phyloP scores from a whole-genome alignment of 1,140 invertebrate genomes.

The Pseudoatta argentina region DNA sequence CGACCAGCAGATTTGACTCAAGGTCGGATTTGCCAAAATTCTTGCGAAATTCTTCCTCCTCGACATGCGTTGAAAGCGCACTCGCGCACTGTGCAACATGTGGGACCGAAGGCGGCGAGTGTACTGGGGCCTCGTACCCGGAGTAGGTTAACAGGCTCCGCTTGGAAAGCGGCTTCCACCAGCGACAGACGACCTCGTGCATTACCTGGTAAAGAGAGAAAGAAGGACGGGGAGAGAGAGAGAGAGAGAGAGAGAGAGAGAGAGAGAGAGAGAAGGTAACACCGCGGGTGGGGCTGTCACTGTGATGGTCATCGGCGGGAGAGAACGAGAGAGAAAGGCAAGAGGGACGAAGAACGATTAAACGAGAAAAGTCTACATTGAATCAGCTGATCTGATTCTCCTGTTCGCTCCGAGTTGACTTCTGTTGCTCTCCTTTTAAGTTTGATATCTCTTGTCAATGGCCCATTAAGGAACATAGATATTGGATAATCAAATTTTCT shows the following conservation, averaged over 20 bases:
- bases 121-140: conserved; percentile 74
- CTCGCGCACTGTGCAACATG: conserved; percentile 37
- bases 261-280: conserved; percentile 63
- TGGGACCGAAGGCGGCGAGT: conserved; percentile 49
- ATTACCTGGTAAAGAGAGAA: background rate
- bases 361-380: conserved; percentile 15
- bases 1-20: conserved; percentile 27
- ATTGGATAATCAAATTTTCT: background rate
- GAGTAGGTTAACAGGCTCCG: conserved; percentile 85
- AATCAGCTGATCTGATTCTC: conserved; percentile 62
- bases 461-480: background rate
- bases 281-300: conserved; percentile 40
- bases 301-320: conserved; percentile 26
- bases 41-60: background rate
- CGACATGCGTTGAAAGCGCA: background rate
- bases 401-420: background rate
- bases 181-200: conserved; percentile 36
- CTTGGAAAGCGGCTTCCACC: conserved; percentile 73
- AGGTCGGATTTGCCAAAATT: conserved; percentile 71
- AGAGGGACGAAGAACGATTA: conserved; percentile 25
- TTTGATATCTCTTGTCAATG: background rate
- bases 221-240: no score
- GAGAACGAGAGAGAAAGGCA: conserved; percentile 2
- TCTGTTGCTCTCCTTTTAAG: background rate
- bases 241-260: conserved; percentile 64